Evolutionary conservation across 1,140 invertebrate species (phyloP).

Genomic region (Antheraea pernyi): DNA sequence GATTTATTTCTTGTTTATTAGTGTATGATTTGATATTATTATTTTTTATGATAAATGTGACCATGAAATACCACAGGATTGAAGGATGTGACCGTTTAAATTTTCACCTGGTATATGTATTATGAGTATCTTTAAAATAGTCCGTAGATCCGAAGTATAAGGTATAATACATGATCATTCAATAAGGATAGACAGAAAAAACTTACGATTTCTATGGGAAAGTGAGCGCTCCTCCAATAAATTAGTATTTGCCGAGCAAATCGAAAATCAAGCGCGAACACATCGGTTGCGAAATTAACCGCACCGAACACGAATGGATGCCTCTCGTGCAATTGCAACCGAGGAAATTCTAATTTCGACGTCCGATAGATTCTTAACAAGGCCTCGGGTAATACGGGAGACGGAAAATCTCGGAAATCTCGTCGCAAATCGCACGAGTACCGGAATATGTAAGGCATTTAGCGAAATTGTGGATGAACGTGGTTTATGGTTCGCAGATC

Average conservation of each 20-base stretch:
- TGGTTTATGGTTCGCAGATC: background rate
- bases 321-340: constrained; percentile 41
- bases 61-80: too few species aligned
- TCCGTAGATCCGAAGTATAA: too few species aligned
- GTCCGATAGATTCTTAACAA: constrained; percentile 66
- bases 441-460: constrained; percentile 73
- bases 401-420: constrained; percentile 73
- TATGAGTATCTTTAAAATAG: too few species aligned
- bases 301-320: constrained; percentile 26
- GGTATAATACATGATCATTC: too few species aligned
- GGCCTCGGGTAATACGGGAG: constrained; percentile 45
- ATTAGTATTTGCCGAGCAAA: constrained; percentile 4
- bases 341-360: constrained; percentile 57
- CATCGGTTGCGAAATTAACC: constrained; percentile 7
- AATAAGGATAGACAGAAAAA: too few species aligned
- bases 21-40: too few species aligned
- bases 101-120: too few species aligned
- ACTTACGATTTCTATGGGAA: background rate
- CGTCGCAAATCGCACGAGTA: constrained; percentile 64
- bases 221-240: background rate
- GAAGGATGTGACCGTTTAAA: too few species aligned
- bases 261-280: constrained; percentile 11
- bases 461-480: constrained; percentile 47
- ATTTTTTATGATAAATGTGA: too few species aligned
- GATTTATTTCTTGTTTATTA: too few species aligned